Percentiles rank a stretch among this genome's conserved stretches.
These are phyloP conservation scores for Listronotus oregonensis DNA, from an alignment of 1,140 invertebrate species.

Conservation along the genomic window DNA sequence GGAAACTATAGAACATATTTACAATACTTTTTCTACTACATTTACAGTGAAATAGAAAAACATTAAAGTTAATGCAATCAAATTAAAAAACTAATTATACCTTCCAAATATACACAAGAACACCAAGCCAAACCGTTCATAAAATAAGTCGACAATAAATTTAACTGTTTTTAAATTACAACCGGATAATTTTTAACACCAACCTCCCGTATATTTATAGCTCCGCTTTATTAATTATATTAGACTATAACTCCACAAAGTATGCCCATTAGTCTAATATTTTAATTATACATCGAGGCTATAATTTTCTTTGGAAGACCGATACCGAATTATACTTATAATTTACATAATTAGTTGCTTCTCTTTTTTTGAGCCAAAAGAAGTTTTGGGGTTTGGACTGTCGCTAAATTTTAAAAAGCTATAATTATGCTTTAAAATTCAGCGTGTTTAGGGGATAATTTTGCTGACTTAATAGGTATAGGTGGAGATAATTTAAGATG, in stretches of 20 bases:
- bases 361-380: too few relatives aligned
- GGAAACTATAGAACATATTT: too few relatives aligned
- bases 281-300: conserved; percentile 24
- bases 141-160: conserved; percentile 23
- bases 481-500: too few relatives aligned
- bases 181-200: conserved; percentile 21
- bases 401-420: too few relatives aligned
- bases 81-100: conserved; percentile 13
- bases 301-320: conserved; percentile 6
- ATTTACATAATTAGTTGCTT: conserved; percentile 13
- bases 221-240: conserved; percentile 28
- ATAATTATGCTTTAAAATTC: too few relatives aligned
- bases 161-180: conserved; percentile 29
- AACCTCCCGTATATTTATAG: conserved; percentile 30
- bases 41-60: too few relatives aligned
- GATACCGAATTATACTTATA: conserved; percentile 12
- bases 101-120: conserved; percentile 2
- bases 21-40: too few relatives aligned
- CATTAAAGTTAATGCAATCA: too few relatives aligned
- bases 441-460: too few relatives aligned
- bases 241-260: conserved; percentile 19
- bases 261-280: conserved; percentile 24
- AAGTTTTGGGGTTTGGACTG: too few relatives aligned
- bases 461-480: too few relatives aligned
- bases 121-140: conserved; percentile 14